Percentiles rank a stretch among this genome's conserved stretches.
Conservation (phyloP, 2,797 vertebrate species). For the Phataginus tetradactyla region DNA sequence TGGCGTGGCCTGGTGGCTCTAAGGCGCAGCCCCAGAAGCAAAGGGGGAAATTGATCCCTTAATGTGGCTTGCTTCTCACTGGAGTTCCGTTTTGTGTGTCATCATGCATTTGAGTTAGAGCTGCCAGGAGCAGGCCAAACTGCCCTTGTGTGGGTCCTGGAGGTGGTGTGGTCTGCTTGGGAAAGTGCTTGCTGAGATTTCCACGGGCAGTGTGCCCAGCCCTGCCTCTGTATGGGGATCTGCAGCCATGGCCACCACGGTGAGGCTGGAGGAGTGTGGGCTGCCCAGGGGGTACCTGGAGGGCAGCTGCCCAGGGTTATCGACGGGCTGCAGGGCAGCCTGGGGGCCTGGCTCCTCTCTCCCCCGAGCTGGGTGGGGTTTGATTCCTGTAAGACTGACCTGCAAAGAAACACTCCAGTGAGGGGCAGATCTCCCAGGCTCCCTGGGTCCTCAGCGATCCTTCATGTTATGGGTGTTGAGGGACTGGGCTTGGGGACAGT, state of each 20-base stretch:
- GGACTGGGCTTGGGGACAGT: background rate
- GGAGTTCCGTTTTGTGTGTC: background rate
- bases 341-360: background rate
- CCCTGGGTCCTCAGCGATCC: background rate
- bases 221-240: background rate
- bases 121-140: accelerated
- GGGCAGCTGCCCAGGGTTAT: background rate
- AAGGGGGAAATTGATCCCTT: background rate
- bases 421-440: background rate
- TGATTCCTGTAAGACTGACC: background rate
- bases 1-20: background rate
- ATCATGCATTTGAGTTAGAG: background rate
- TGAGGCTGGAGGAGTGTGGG: accelerated
- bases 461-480: background rate
- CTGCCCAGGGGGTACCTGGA: background rate
- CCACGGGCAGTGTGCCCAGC: background rate
- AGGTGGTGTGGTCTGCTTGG: background rate
- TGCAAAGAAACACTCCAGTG: background rate
- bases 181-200: background rate
- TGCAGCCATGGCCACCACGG: accelerated
- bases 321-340: background rate
- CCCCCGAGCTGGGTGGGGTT: background rate
- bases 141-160: background rate
- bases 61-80: background rate
- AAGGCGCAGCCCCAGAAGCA: background rate